Evolutionary conservation across 2,888 invertebrate species (phyloP), one percentile per base, ranked within the genome.

Genomic region (Tipula vernalis): DNA sequence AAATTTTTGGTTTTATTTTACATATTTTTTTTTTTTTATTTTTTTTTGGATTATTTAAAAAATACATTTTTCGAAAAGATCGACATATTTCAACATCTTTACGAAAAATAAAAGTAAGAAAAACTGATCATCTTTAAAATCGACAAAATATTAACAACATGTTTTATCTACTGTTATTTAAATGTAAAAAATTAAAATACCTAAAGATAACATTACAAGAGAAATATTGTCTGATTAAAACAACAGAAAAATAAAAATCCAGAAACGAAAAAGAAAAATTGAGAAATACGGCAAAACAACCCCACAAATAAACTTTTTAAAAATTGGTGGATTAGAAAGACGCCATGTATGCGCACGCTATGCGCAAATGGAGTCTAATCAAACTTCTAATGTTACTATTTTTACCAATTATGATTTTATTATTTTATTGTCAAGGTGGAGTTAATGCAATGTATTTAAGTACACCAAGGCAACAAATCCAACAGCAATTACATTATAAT

Each of bases 341-440:
- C 92, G 92, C 91, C 92, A 92, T 92, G 92, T 90, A 92, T 92
- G 92, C 92, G 92, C 92, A 91, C 90, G 90, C 90, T 90, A 90
- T 92, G 92, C 92, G 92, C 92, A 92, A 91, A 92, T 92, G 92
- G 91, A 92, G 91, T 91, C 90, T 91, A 90, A 90, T 90, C 90
- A 91, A 91, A 91, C 91, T 90, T 91, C 91, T 90, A 90, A 91
- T 91, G 91, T 91, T 90, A 90, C 90, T 91, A 91, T 90, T 90
- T 91, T 90, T 90, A 89, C 89, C 90, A 89, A 90, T 89, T 89
- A 89, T 90, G 89, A 90, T 91, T 89, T 90, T 91, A 90, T 90
- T 91, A 89, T 89, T 90, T 89, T 89, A 89, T 88, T 90, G 89
- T 89, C 89, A 89, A 89, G 88, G 89, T 89, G 89, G 89, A 88